Percentiles rank a stretch among this genome's conserved stretches.
phyloP scores from a whole-genome alignment of 2,113 vertebrate genomes.

The Epinephelus fuscoguttatus region DNA sequence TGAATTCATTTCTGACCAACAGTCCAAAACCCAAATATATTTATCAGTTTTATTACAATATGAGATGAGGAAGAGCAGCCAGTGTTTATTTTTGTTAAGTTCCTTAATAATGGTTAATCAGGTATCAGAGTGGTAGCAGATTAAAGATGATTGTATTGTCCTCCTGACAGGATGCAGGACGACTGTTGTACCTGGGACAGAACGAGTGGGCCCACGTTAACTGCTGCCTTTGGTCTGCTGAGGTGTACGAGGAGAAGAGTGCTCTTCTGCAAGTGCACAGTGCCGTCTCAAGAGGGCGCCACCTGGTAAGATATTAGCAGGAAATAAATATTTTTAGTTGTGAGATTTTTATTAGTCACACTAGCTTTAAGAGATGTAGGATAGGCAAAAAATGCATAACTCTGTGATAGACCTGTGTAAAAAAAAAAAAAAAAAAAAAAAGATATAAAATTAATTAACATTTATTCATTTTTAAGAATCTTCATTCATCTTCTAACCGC shows the following conservation, averaged over 20 bases:
- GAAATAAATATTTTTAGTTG: not conserved
- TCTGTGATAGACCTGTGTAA: not conserved
- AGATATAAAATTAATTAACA: too few species aligned
- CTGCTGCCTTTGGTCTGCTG: conserved; percentile 94
- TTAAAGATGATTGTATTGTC: not conserved
- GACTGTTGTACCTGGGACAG: conserved; percentile 92
- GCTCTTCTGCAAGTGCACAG: conserved; percentile 91
- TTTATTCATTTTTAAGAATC: too few species aligned
- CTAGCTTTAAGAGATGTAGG: not conserved
- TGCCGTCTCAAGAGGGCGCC: conserved; percentile 90
- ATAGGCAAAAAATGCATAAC: not conserved
- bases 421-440: too few species aligned
- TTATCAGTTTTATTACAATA: not conserved
- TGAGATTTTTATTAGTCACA: not conserved
- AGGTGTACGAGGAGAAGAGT: conserved; percentile 90
- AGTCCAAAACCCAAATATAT: not conserved
- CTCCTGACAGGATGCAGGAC: conserved; percentile 86
- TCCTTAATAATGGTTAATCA: not conserved
- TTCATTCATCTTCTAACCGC: too few species aligned
- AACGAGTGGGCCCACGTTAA: conserved; percentile 96
- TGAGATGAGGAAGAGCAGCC: too few species aligned
- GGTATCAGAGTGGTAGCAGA: not conserved
- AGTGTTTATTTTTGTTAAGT: too few species aligned
- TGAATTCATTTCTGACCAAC: not conserved
- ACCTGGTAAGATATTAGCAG: conserved; percentile 82